Evolutionary conservation across 2,888 invertebrate species (phyloP).

Genomic region (Crepidodera aurea): DNA sequence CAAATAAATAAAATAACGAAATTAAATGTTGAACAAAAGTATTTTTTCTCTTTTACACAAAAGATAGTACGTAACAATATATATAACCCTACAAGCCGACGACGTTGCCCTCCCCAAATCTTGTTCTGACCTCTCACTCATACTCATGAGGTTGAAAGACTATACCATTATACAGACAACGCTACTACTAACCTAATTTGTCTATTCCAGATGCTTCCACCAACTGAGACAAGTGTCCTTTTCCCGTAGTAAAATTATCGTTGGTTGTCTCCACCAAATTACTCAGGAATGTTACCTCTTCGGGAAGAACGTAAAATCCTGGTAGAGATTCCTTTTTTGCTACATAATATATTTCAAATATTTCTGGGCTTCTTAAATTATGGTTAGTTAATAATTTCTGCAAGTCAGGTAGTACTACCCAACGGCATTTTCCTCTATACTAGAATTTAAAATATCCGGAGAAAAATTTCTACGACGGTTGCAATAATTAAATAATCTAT

Average conservation of each 20-base stretch:
- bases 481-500: too few relatives aligned
- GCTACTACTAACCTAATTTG: conserved; percentile 46
- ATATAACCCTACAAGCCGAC: too few relatives aligned
- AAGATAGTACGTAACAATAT: too few relatives aligned
- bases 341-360: conserved; percentile 44
- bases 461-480: too few relatives aligned
- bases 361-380: conserved; percentile 53
- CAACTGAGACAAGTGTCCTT: conserved; percentile 48
- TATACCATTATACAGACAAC: too few relatives aligned
- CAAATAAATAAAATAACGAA: too few relatives aligned
- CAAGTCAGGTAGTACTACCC: conserved; percentile 53
- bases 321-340: conserved; percentile 35
- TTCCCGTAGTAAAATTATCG: conserved; percentile 47
- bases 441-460: conserved; percentile 35
- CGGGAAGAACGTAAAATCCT: conserved; percentile 39
- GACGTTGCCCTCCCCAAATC: too few relatives aligned
- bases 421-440: conserved; percentile 55
- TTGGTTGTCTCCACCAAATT: conserved; percentile 53
- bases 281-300: conserved; percentile 39
- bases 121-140: too few relatives aligned
- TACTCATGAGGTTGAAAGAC: too few relatives aligned
- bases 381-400: conserved; percentile 43
- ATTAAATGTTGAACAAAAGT: too few relatives aligned
- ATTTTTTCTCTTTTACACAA: too few relatives aligned
- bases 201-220: conserved; percentile 53